phyloP scores from a whole-genome alignment of 2,113 vertebrate species.

The Mixornis gularis region DNA sequence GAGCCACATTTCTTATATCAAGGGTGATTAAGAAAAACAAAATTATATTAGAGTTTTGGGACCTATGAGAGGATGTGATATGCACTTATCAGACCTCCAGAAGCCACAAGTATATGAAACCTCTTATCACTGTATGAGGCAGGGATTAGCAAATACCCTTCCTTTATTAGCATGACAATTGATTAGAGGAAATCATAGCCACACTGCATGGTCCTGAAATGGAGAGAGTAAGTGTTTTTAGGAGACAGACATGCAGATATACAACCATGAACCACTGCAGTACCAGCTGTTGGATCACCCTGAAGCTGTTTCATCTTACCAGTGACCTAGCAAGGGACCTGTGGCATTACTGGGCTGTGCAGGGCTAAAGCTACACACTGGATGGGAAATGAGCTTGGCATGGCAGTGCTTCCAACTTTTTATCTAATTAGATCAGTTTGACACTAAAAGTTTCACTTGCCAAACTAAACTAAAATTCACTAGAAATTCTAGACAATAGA shows the following conservation, averaged over 20 bases:
- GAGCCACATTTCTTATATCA: neutral
- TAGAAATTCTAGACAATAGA: neutral
- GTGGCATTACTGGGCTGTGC: neutral
- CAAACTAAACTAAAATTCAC: neutral
- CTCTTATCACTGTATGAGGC: neutral
- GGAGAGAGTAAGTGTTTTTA: neutral
- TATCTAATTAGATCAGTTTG: neutral
- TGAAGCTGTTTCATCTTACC: neutral
- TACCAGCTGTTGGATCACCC: neutral
- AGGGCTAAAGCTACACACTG: neutral
- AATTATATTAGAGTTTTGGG: conserved; percentile 23
- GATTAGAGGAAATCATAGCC: neutral
- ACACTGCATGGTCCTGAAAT: neutral
- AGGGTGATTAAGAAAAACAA: neutral
- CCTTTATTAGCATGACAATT: neutral
- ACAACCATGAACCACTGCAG: neutral
- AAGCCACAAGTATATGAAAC: neutral
- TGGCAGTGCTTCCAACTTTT: neutral
- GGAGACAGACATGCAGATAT: neutral
- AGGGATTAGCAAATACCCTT: neutral
- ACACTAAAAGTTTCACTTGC: neutral
- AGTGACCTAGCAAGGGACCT: neutral
- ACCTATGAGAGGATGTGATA: neutral
- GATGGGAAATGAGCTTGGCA: neutral
- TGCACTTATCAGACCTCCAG: neutral